Evolutionary conservation across 2,797 vertebrate species (phyloP), one percentile per base, ranked within the genome.

Genomic region (Gymnoscopelus microlampas): DNA sequence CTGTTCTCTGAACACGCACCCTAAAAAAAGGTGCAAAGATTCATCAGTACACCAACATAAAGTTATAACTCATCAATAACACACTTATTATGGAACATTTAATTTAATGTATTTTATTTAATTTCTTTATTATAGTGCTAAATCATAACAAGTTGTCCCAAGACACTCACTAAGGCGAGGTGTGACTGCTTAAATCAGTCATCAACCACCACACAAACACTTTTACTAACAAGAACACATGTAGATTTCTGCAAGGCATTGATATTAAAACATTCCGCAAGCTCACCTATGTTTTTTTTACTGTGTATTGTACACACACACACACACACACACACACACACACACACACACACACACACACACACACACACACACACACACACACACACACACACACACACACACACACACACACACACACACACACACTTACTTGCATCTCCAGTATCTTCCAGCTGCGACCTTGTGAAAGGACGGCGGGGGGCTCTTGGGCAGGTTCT

Each of bases 401-500:
- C 61, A 71, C 4, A 56, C 23, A 55, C 12, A 24, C 29, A 32
- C 35, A 35, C 35, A 29, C 3, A 65, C 35, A 11, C n/a, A 57
- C 19, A 44, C 7, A 26, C 8, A n/a, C 53, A 73, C 91, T 69
- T 85, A 98, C 98, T 90, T 97, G 94, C 95, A 96, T 93, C 93
- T 97, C 98, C 97, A 99, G 58, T 98, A 96, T 92, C 89, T 94
- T 58, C 97, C 95, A 53, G 94, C 95, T 8, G 95, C 73, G 60
- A 99, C 92, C 84, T 99, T 99, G 80, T 98, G 93, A 76, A 99
- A 99, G 69, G 94, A 80, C 3, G 98, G 98, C 1, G 95, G 87
- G 13, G 96, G 96, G 80, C 96, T 97, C 85, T 96, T 99, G 0
- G 97, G 95, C 68, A 98, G 95, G 84, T 99, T 97, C 83, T 99